These are phyloP conservation scores for Drosophila repleta DNA, from an alignment of 1,140 invertebrate genomes.

Conservation along the genomic window DNA sequence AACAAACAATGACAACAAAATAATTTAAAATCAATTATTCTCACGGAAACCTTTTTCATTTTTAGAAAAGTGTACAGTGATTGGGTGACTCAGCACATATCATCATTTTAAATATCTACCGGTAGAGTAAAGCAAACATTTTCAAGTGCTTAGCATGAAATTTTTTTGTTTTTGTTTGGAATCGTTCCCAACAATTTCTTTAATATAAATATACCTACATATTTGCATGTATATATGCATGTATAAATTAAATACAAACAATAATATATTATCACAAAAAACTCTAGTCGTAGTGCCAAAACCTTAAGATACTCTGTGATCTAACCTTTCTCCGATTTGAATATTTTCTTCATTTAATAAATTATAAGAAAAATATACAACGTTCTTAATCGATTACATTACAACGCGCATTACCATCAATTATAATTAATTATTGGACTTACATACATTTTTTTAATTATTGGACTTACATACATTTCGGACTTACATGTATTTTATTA, in stretches of 20 bases:
- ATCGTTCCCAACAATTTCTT: constrained; percentile 16
- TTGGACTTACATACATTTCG: no score
- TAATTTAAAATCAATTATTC: constrained; percentile 60
- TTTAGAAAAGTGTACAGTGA: constrained; percentile 46
- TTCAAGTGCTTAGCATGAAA: constrained; percentile 53
- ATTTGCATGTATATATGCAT: not conserved
- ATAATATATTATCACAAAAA: no score
- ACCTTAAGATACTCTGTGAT: no score
- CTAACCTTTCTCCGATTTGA: no score
- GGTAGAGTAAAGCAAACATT: constrained; percentile 54
- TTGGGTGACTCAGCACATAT: constrained; percentile 50
- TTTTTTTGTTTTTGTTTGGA: constrained; percentile 37
- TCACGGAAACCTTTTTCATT: constrained; percentile 53
- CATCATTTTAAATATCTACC: constrained; percentile 52
- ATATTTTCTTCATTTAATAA: no score
- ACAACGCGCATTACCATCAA: no score
- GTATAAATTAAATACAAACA: not conserved
- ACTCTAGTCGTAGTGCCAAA: no score
- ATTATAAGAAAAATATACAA: no score
- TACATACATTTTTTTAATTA: no score
- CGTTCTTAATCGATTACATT: no score
- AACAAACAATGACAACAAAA: constrained; percentile 57
- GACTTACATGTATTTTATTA: no score
- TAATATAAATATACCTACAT: constrained; percentile 12
- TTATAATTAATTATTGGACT: no score